A percentile compares a stretch with the other conserved stretches of the same genome.
Evolutionary conservation across 2,113 vertebrate species (phyloP).

Genomic region (Gavialis gangeticus): DNA sequence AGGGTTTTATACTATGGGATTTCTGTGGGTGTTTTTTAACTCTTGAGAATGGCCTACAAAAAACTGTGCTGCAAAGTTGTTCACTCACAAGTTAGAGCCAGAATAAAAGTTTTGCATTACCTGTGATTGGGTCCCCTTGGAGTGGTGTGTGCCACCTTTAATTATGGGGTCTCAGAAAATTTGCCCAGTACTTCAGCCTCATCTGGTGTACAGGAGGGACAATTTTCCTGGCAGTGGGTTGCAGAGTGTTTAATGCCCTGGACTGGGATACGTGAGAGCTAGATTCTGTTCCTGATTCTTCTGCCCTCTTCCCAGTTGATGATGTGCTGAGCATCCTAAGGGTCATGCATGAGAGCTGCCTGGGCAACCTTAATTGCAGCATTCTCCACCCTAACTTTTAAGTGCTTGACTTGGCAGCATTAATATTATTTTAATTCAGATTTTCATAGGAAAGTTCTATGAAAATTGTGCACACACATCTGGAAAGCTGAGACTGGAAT

Average conservation of each 20-base stretch:
- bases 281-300: conserved; percentile 47
- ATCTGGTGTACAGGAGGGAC: rapidly evolving
- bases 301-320: conserved; percentile 55
- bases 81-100: conserved; percentile 2
- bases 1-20: not conserved
- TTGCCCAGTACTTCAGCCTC: not conserved
- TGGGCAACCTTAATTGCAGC: not conserved
- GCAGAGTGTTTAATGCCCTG: conserved; percentile 24
- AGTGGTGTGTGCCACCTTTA: not conserved
- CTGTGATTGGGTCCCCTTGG: conserved; percentile 2
- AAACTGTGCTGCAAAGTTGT: conserved; percentile 40
- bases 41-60: conserved; percentile 34
- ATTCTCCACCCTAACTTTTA: not conserved
- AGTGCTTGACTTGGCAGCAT: not conserved
- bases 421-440: not conserved
- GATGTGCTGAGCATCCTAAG: conserved; percentile 45
- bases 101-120: not conserved
- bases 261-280: conserved; percentile 3
- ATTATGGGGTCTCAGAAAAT: not conserved
- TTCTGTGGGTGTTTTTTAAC: not conserved
- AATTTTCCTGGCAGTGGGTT: not conserved
- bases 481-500: not conserved
- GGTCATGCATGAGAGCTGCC: not conserved
- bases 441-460: not conserved
- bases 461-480: not conserved